A percentile compares a stretch with the other conserved stretches of the same genome.
These are phyloP conservation scores for Adelognathus sp. DNA, from an alignment of 2,888 invertebrate species.

Conservation along the genomic window DNA sequence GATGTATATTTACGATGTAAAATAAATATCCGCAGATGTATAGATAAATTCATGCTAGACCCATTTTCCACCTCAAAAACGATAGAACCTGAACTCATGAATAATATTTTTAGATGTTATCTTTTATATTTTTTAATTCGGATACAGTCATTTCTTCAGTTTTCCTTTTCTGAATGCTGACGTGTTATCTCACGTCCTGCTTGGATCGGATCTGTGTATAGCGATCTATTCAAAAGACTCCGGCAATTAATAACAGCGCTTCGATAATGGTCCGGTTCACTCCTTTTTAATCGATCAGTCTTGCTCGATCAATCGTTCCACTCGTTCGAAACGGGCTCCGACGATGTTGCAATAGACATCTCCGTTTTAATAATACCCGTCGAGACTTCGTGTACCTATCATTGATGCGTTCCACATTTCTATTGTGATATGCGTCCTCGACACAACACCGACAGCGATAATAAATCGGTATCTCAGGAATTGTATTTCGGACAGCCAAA, in stretches of 20 bases:
- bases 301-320: not conserved
- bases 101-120: not conserved
- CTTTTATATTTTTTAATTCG: not conserved
- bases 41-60: too few relatives aligned
- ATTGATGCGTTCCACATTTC: not conserved
- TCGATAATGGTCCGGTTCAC: slow-evolving; percentile 14
- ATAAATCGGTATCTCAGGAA: not conserved
- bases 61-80: too few relatives aligned
- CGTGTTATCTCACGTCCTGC: not conserved
- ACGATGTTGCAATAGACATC: not conserved
- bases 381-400: not conserved
- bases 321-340: not conserved
- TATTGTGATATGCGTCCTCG: not conserved
- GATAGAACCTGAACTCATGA: not conserved
- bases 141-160: too few relatives aligned
- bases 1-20: too few relatives aligned
- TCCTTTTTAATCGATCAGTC: not conserved
- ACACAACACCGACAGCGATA: not conserved
- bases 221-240: not conserved
- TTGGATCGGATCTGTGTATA: slow-evolving; percentile 16
- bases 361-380: not conserved
- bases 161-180: too few relatives aligned
- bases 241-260: slow-evolving; percentile 30
- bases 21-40: too few relatives aligned
- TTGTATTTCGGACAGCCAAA: not conserved